These are phyloP conservation scores for Artemia sinica DNA, from an alignment of 2,888 invertebrate species.

Conservation along the genomic window DNA sequence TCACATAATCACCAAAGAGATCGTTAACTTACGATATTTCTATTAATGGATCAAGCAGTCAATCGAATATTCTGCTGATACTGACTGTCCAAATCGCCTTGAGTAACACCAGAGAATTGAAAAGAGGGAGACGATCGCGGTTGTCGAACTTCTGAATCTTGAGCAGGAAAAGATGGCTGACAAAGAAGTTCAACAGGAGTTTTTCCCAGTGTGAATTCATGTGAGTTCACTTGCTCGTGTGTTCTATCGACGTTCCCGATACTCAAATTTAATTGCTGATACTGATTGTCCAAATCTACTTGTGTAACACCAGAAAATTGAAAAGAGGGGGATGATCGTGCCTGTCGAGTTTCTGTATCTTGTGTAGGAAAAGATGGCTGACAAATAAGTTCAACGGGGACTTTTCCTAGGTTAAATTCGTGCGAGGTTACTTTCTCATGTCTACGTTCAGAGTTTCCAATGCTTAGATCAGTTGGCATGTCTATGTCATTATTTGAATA, in stretches of 20 bases:
- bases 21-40: too few relatives aligned
- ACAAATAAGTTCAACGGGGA: neutral
- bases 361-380: neutral
- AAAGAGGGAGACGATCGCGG: neutral
- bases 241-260: slow-evolving; percentile 32
- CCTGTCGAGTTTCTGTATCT: neutral
- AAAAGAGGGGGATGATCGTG: neutral
- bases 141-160: neutral
- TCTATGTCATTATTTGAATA: slow-evolving; percentile 37
- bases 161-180: neutral
- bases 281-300: neutral
- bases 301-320: neutral
- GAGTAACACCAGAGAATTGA: neutral
- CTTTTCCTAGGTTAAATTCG: neutral
- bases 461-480: slow-evolving; percentile 52
- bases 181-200: neutral
- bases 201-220: neutral
- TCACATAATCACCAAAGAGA: too few relatives aligned
- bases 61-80: slow-evolving; percentile 8
- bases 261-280: slow-evolving; percentile 36
- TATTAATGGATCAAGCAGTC: neutral
- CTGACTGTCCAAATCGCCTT: neutral
- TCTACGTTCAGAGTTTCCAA: slow-evolving; percentile 30
- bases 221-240: neutral
- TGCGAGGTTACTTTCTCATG: neutral